phyloP scores from a whole-genome alignment of 2,113 vertebrate genomes.

The Tupaia tana region DNA sequence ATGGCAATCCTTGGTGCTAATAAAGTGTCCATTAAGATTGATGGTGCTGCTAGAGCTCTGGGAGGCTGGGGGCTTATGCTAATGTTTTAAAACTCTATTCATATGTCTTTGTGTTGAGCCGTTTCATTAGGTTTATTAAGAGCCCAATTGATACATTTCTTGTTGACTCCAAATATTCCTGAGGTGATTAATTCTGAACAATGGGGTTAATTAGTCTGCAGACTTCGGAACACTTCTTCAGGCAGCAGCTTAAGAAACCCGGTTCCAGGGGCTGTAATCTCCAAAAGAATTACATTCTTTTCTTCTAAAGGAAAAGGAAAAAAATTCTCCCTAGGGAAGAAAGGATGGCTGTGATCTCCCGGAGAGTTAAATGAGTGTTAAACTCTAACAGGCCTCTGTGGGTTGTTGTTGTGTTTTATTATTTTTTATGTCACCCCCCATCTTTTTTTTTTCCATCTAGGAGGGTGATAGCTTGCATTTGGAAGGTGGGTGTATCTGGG shows the following conservation, averaged over 20 bases:
- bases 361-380: slow-evolving; percentile 67
- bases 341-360: slow-evolving; percentile 67
- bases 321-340: slow-evolving; percentile 69
- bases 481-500: not conserved
- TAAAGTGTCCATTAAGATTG: slow-evolving; percentile 80
- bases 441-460: slow-evolving; percentile 21
- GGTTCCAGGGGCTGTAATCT: slow-evolving; percentile 79
- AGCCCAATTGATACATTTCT: slow-evolving; percentile 82
- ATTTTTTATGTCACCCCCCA: not conserved
- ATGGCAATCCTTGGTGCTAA: slow-evolving; percentile 66
- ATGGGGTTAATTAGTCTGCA: slow-evolving; percentile 83
- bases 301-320: slow-evolving; percentile 63
- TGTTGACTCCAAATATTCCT: slow-evolving; percentile 84
- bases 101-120: slow-evolving; percentile 73
- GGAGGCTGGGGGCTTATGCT: slow-evolving; percentile 64
- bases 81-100: slow-evolving; percentile 76
- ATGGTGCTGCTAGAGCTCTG: slow-evolving; percentile 44
- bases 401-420: not conserved
- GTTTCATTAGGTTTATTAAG: slow-evolving; percentile 80
- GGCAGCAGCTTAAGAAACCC: slow-evolving; percentile 76
- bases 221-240: slow-evolving; percentile 76
- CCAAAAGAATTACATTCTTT: slow-evolving; percentile 79
- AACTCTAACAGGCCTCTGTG: slow-evolving; percentile 49
- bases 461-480: slow-evolving; percentile 57
- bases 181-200: slow-evolving; percentile 83